phyloP scores from a whole-genome alignment of 2,888 invertebrate species.

The Neuroscelio doddi region DNA sequence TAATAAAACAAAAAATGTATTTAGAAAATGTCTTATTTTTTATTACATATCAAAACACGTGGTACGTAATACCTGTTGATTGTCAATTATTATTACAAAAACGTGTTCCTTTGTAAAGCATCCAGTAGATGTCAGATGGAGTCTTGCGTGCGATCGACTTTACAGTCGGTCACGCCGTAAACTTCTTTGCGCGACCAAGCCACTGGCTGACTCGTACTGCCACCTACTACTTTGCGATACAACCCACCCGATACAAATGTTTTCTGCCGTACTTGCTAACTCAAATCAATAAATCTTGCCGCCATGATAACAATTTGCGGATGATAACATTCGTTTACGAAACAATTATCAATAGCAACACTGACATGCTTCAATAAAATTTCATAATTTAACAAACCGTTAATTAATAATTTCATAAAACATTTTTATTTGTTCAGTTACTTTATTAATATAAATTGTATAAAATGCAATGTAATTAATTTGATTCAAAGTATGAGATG shows the following conservation, averaged over 20 bases:
- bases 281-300: conserved; percentile 27
- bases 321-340: conserved; percentile 9
- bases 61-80: conserved; percentile 23
- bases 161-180: conserved; percentile 50
- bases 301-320: conserved; percentile 17
- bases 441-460: no score
- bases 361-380: no score
- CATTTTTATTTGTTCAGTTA: no score
- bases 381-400: no score
- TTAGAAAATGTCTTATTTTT: no score
- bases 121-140: conserved; percentile 49
- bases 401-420: no score
- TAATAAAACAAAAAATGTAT: no score
- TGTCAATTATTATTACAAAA: conserved; percentile 13
- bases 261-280: conserved; percentile 55
- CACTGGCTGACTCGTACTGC: conserved; percentile 62
- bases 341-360: no score
- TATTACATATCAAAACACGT: background rate
- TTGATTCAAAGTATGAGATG: no score
- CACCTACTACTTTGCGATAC: conserved; percentile 60
- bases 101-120: conserved; percentile 10
- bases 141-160: conserved; percentile 6
- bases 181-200: conserved; percentile 37
- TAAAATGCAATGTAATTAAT: no score
- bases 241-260: conserved; percentile 62